Evolutionary conservation across 2,888 invertebrate genomes (phyloP).

Genomic region (Clunio marinus): DNA sequence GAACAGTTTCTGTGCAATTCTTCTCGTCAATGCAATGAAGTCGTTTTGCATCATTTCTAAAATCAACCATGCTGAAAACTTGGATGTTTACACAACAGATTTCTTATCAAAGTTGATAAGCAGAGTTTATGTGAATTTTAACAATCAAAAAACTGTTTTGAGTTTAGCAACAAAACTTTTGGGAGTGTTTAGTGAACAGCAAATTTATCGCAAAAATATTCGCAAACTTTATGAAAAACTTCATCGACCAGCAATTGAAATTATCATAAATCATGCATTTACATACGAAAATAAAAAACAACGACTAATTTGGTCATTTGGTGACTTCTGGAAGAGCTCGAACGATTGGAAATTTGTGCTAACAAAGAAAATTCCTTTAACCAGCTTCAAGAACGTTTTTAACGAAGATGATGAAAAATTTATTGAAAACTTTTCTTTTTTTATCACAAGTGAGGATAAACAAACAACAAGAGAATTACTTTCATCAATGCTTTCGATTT

Average conservation of each 20-base stretch:
- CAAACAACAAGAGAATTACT: slow-evolving; percentile 52
- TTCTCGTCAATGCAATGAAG: slow-evolving; percentile 60
- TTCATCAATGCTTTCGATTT: slow-evolving; percentile 58
- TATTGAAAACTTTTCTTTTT: slow-evolving; percentile 60
- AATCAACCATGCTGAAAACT: slow-evolving; percentile 43
- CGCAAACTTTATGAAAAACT: slow-evolving; percentile 56
- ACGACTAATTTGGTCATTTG: slow-evolving; percentile 54
- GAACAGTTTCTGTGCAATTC: slow-evolving; percentile 56
- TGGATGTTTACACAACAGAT: slow-evolving; percentile 45
- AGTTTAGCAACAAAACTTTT: slow-evolving; percentile 56
- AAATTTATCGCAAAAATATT: slow-evolving; percentile 50
- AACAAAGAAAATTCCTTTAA: slow-evolving; percentile 58
- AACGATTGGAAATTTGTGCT: slow-evolving; percentile 66
- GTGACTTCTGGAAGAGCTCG: slow-evolving; percentile 49
- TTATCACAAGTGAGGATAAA: slow-evolving; percentile 52
- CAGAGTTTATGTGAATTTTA: slow-evolving; percentile 59
- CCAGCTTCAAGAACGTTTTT: slow-evolving; percentile 55
- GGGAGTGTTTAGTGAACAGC: slow-evolving; percentile 53
- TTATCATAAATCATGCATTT: slow-evolving; percentile 57
- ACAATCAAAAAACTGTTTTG: slow-evolving; percentile 53
- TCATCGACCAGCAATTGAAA: slow-evolving; percentile 58
- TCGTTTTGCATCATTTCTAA: slow-evolving; percentile 59
- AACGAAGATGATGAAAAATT: slow-evolving; percentile 53
- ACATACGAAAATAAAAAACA: slow-evolving; percentile 48
- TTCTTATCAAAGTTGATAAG: slow-evolving; percentile 58